A percentile compares a stretch with the other conserved stretches of the same genome.
These are phyloP conservation scores for Hirtodrosophila histrioides DNA, from an alignment of 2,888 invertebrate genomes.

Conservation along the genomic window DNA sequence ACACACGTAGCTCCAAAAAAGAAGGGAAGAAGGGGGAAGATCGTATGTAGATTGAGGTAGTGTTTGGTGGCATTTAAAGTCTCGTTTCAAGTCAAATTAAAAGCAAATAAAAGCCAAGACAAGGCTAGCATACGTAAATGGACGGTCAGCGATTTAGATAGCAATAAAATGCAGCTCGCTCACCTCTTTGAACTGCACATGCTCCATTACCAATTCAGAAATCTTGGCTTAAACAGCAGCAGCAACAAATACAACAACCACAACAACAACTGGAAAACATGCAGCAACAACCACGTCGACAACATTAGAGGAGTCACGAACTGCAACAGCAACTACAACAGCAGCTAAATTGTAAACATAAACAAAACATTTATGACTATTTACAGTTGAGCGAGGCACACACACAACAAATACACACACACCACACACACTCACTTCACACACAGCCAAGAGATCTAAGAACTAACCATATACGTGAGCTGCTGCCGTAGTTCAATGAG, in stretches of 20 bases:
- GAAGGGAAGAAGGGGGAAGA: constrained; percentile 7
- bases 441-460: constrained; percentile 30
- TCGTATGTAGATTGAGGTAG: constrained; percentile 63
- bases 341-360: constrained; percentile 76
- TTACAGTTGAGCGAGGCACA: constrained; percentile 69
- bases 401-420: constrained; percentile 37
- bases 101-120: constrained; percentile 70
- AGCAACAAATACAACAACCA: constrained; percentile 44
- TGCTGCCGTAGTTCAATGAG: constrained; percentile 72
- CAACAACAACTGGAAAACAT: constrained; percentile 50
- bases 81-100: constrained; percentile 69
- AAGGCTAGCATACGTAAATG: constrained; percentile 56
- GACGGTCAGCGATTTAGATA: constrained; percentile 72
- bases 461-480: constrained; percentile 55
- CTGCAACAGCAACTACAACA: constrained; percentile 64
- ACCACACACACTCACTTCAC: constrained; percentile 11
- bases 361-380: constrained; percentile 79
- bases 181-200: constrained; percentile 75
- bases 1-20: not conserved
- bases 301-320: constrained; percentile 76
- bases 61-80: constrained; percentile 64
- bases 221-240: constrained; percentile 60
- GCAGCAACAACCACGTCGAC: constrained; percentile 72
- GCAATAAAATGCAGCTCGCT: constrained; percentile 72
- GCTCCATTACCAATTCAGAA: constrained; percentile 75